Conservation (phyloP, 2,888 invertebrate species). For the Pandemis heparana region DNA sequence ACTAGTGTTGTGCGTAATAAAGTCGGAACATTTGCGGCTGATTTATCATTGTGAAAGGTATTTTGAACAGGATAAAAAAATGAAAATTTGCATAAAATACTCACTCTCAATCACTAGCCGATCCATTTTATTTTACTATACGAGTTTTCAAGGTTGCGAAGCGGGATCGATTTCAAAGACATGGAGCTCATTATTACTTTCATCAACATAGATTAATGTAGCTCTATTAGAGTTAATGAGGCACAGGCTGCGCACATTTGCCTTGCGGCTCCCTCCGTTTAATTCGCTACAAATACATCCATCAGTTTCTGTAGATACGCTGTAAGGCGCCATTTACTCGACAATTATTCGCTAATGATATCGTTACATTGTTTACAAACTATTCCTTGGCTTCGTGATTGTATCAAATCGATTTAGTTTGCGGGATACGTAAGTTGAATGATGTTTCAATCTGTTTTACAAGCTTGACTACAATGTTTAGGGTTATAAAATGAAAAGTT, state of each 20-base stretch:
- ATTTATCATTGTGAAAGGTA: too few species aligned
- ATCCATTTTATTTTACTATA: neutral
- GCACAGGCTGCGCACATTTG: constrained; percentile 69
- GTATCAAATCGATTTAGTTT: constrained; percentile 36
- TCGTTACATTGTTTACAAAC: constrained; percentile 50
- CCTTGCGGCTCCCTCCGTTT: constrained; percentile 58
- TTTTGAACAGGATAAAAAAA: neutral
- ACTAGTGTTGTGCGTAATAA: neutral
- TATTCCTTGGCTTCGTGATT: constrained; percentile 45
- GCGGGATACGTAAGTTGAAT: constrained; percentile 15
- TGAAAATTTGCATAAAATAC: neutral
- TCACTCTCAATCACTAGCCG: neutral
- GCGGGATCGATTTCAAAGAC: constrained; percentile 55
- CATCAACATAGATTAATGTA: constrained; percentile 74
- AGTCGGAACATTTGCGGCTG: neutral
- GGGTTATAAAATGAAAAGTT: too few species aligned
- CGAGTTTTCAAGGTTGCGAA: constrained; percentile 10
- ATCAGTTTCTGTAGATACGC: constrained; percentile 41
- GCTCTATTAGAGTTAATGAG: constrained; percentile 76
- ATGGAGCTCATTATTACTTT: constrained; percentile 64
- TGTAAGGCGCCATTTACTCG: constrained; percentile 46
- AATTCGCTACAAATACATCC: constrained; percentile 50
- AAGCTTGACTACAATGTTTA: neutral
- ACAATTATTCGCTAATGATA: constrained; percentile 52
- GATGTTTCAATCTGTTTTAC: neutral